Evolutionary conservation across 2,888 invertebrate genomes (phyloP).

Genomic region (Drosophila greeni): DNA sequence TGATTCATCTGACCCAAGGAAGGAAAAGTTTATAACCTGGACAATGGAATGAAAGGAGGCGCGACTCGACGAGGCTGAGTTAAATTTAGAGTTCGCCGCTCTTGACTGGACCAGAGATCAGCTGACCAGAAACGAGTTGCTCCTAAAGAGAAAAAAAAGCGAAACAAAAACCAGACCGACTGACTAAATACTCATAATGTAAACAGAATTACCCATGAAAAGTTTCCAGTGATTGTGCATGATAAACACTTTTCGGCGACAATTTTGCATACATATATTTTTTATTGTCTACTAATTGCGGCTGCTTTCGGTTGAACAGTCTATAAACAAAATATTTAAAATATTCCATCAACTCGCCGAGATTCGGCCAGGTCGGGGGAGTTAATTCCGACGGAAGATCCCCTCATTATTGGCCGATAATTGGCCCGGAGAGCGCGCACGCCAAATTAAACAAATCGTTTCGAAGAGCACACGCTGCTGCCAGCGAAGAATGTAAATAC

Average conservation of each 20-base stretch:
- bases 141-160: not conserved
- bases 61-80: conserved; percentile 13
- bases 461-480: conserved; percentile 13
- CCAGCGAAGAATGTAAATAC: conserved; percentile 37
- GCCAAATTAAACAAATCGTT: conserved; percentile 41
- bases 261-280: conserved; percentile 39
- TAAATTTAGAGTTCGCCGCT: conserved; percentile 34
- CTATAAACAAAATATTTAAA: conserved; percentile 25
- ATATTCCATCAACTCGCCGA: conserved; percentile 1
- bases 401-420: conserved; percentile 27
- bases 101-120: conserved; percentile 8
- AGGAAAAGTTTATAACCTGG: conserved; percentile 8
- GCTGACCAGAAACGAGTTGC: conserved; percentile 15
- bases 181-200: conserved; percentile 13
- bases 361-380: conserved; percentile 6
- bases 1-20: conserved; percentile 29
- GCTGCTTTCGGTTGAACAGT: conserved; percentile 5
- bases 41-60: conserved; percentile 24
- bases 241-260: conserved; percentile 35
- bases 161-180: conserved; percentile 3
- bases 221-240: conserved; percentile 34
- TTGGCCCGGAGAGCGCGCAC: conserved; percentile 35
- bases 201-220: conserved; percentile 32
- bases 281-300: conserved; percentile 16
- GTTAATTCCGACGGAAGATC: conserved; percentile 13